Base-by-base conservation (phyloP, 2,113 vertebrate genomes). In the Proteles cristata region DNA sequence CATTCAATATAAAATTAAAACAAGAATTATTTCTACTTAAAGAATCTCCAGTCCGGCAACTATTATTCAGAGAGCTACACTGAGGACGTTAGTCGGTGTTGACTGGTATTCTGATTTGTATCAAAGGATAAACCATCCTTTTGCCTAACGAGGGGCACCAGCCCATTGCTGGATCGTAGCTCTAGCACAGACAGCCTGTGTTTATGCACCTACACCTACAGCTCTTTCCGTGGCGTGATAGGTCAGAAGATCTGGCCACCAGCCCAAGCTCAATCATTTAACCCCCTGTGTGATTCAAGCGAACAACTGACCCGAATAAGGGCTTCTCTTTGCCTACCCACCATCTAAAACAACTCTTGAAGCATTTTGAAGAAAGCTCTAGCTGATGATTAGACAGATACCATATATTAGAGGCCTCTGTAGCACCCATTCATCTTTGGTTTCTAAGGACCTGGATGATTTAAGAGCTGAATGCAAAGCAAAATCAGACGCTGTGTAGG, bases 401-500 rank as follows among this genome's bases (percentile, higher is more conserved):
- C 9, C 43, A 6, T 87, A 19, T 43, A 61, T 25, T 26, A 83
- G 39, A 90, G 45, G n/a, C 10, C n/a, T 76, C 53, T 61, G 69
- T 61, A 58, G 39, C 16, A 2, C 2, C 28, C n/a, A 53, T 65
- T 92, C 73, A 93, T 35, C 17, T 58, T 48, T 71, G 31, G 0
- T 71, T 96, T 86, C 26, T 35, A 89, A 77, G 43, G 88, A 39
- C 61, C 33, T 21, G 17, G 19, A 31, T 69, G 23, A 89, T 71
- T 93, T 91, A 66, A 81, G 73, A n/a, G 55, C 66, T 61, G n/a
- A 94, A 26, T 26, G 12, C 31, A 94, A 90, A 94, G 43, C 25
- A 96, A 83, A 66, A 66, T 15, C 43, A 53, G 45, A 66, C 6
- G 6, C 84, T 17, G 15, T 33, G 25, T 53, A 87, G 48, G n/a